Evolutionary conservation across 2,888 invertebrate species (phyloP), one percentile per base, ranked within the genome.

Genomic region (Epinotia bilunana): DNA sequence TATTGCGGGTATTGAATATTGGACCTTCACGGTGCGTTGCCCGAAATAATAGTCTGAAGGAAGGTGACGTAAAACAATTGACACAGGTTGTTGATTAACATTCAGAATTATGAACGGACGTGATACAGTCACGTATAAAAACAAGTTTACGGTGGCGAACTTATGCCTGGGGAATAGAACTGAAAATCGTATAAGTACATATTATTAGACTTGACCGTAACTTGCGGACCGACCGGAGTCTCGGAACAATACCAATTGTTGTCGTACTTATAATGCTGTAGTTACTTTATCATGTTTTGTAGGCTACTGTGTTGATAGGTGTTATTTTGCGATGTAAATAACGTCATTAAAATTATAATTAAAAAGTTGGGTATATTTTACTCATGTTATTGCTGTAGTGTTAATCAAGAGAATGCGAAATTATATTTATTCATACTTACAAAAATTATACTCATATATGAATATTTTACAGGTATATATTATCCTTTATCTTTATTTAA

Each of bases 101-200:
- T 88, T 86, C 84, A 84, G 80, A 86, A 89, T 88, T 89, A 86
- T 87, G 81, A 87, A 86, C 86, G 88, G 88, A 87, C 84, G 84
- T 85, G 79, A 39, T 39, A 39, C 9, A 39, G 39, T 39, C 9
- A 39, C 7, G 39, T 39, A 9, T 39, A 39, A 39, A 39, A 39
- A 39, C 9, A 39, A 39, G 0, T 39, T 9, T 39, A 39, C 39
- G 39, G 9, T 39, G 0, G 9, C 9, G 39, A 39, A 39, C 39
- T 39, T 39, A 39, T 39, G 39, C 0, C 39, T 39, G 39, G 39
- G 39, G 39, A 39, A 39, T 39, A 39, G 39, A 9, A 39, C 39
- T 39, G 39, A 39, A 39, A 39, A 39, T 39, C 7, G 39, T 39
- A 39, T 39, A 39, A 39, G 9, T 39, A 9, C 39, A 39, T 39